Conservation (phyloP, 2,888 invertebrate species). For the Octodonta nipae region DNA sequence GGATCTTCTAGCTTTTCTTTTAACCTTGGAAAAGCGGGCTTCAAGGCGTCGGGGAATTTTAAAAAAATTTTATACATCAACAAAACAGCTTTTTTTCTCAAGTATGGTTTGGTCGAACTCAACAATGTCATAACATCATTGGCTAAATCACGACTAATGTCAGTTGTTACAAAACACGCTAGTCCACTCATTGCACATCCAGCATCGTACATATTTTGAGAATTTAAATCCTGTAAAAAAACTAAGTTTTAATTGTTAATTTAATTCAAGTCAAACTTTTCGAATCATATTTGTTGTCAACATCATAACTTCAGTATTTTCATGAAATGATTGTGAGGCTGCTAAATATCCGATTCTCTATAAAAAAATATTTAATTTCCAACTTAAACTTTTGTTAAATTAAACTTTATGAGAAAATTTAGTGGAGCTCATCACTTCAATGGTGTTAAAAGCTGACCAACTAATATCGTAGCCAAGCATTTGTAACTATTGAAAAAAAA, state of each 20-base stretch:
- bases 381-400: no score
- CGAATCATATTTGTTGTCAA: constrained; percentile 99
- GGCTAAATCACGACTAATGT: constrained; percentile 91
- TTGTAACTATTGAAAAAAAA: constrained; percentile 88
- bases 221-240: constrained; percentile 95
- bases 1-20: constrained; percentile 98
- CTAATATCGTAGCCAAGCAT: constrained; percentile 99
- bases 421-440: constrained; percentile 98
- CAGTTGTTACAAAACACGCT: constrained; percentile 93
- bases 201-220: constrained; percentile 97
- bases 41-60: constrained; percentile 95
- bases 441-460: constrained; percentile 99
- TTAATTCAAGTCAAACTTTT: no score
- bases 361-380: no score
- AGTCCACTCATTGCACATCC: constrained; percentile 92
- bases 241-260: no score
- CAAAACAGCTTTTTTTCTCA: constrained; percentile 95
- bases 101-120: constrained; percentile 91
- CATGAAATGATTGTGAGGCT: constrained; percentile 96
- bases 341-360: constrained; percentile 94
- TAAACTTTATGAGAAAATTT: no score
- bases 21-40: constrained; percentile 93
- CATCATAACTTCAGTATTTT: constrained; percentile 93
- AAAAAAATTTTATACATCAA: constrained; percentile 99
- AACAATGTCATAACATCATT: constrained; percentile 98